phyloP scores from a whole-genome alignment of 92 coral and sea anemone species.

The Montipora capitata region DNA sequence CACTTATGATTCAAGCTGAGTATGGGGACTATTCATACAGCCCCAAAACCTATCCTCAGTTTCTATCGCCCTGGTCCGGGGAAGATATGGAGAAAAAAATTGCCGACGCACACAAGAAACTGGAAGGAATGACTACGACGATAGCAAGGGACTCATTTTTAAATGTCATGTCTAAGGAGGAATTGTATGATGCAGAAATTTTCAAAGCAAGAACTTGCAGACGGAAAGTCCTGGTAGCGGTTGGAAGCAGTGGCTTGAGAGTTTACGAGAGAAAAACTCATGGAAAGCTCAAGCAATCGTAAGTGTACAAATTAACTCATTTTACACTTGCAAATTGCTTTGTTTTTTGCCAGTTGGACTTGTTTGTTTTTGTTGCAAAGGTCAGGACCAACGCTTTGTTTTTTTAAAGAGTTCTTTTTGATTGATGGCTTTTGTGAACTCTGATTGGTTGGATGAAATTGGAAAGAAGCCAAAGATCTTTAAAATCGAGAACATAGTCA shows the following conservation, averaged over 20 bases:
- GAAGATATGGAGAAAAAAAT: conserved; percentile 83
- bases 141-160: conserved; percentile 89
- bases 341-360: background rate
- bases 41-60: conserved; percentile 63
- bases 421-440: no score
- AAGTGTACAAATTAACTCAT: conserved; percentile 44
- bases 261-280: conserved; percentile 87
- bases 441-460: no score
- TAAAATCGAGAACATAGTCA: no score
- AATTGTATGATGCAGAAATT: conserved; percentile 92
- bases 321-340: background rate
- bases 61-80: conserved; percentile 79
- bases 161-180: conserved; percentile 87
- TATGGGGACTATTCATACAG: conserved; percentile 77
- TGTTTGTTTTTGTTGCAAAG: no score
- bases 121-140: conserved; percentile 82
- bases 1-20: conserved; percentile 92
- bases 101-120: conserved; percentile 73
- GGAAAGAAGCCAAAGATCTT: background rate
- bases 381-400: no score
- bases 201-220: conserved; percentile 95
- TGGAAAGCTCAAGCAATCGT: conserved; percentile 92
- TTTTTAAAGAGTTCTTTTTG: no score
- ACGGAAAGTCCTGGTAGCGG: conserved; percentile 91
- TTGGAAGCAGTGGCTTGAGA: conserved; percentile 90